Evolutionary conservation across 2,888 invertebrate genomes (phyloP), one percentile per base, ranked within the genome.

Genomic region (Agrotis clavis): DNA sequence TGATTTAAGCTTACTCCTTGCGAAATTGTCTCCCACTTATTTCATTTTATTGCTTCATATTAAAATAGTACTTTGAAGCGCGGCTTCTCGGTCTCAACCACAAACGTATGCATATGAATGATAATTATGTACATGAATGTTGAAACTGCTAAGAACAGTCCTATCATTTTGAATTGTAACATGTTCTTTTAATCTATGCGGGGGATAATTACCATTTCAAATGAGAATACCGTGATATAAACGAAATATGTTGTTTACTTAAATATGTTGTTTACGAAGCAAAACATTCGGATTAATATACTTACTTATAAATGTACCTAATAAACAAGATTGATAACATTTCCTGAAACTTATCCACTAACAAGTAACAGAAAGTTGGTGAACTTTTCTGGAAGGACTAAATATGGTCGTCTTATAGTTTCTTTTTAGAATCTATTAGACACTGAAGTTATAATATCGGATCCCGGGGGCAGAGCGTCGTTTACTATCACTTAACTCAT

Each of bases 401-500:
- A 90, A 89, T 87, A 88, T 86, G 82, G 74, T 74, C 78, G 77
- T 74, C 81, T 88, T 85, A 86, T n/a, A 88, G 87, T 88, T 89
- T 86, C 84, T 84, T 90, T 92, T 92, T 86, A 91, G 90, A 93
- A 92, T 92, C 91, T 92, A 92, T 93, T 93, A 92, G 89, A 89
- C 83, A 87, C 78, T 76, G 88, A 93, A 93, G 91, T 93, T 93
- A 91, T 92, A 90, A 91, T 88, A 92, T 91, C 86, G 87, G 89
- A 90, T 89, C 87, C 87, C 87, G 82, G 85, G 85, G 86, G 84
- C 83, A 87, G 83, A 87, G 88, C 88, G 87, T 89, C 93, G 91
- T 93, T 94, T 94, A 94, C 92, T 93, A 94, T 94, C 94, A 93
- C 94, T 94, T 94, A 93, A 93, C 93, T 94, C 93, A 94, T 94